Base-by-base conservation (phyloP, 2,888 invertebrate species). In the Scaptomyza cyrtandrae region DNA sequence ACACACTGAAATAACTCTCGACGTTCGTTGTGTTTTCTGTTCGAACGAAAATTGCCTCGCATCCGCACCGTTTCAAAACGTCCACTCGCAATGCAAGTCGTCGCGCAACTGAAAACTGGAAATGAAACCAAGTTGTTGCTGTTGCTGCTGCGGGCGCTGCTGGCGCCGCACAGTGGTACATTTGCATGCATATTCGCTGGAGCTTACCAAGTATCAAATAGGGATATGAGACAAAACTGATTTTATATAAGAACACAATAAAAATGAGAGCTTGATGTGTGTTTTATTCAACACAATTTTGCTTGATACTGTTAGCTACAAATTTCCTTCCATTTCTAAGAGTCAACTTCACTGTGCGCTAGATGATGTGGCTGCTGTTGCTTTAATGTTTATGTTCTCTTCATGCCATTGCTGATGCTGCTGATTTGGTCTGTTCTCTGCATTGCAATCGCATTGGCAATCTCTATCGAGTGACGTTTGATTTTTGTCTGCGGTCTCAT, bases 61-160 rank as follows among this genome's bases (percentile, higher is more conserved):
- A 14, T 65, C 64, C 71, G 60, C 35, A 44, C 63, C 63, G 75
- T 63, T 72, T 39, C 13, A 55, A 75, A 64, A 80, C 81, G 64
- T 80, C 78, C 77, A 53, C 73, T 75, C 82, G 79, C 83, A 76
- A 78, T 85, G 90, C 84, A 86, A 90, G 90, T 89, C 88, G 86
- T 81, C 90, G 88, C 85, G 86, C 86, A 90, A 90, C 77, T 71
- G 80, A 84, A 86, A 82, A 76, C 80, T 79, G 80, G 71, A 66
- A 83, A 77, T 75, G 78, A 75, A 80, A 80, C 82, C 75, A 71
- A 80, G 74, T 77, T 75, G 57, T 77, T 78, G 72, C 75, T 75
- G 71, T 72, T 70, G 68, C 44, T 69, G 39, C 57, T 66, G 57
- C 69, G 52, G 33, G 4, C 57, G 71, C 62, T 61, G 77, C 33